Conservation (phyloP, 2,888 invertebrate species). For the Torymus tubicola region DNA sequence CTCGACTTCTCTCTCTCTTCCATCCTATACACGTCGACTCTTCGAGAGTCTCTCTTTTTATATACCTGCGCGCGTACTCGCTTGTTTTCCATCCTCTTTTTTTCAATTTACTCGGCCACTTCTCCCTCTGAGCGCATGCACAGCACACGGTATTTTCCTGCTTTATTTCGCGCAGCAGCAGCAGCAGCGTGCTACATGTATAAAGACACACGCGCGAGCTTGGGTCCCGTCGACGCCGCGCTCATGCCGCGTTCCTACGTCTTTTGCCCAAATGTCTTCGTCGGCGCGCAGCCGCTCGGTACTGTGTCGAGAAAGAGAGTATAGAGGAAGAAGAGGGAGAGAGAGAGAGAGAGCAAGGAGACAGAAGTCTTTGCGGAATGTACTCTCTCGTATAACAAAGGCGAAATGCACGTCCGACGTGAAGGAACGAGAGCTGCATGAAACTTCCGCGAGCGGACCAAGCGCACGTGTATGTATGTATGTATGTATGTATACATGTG, state of each 20-base stretch:
- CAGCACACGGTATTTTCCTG: conserved; percentile 17
- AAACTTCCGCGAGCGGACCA: conserved; percentile 32
- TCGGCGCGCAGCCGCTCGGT: not conserved
- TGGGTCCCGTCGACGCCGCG: no score
- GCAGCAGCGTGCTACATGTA: not conserved
- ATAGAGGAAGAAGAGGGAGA: not conserved
- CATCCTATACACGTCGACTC: not conserved
- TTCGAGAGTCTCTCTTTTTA: conserved; percentile 19
- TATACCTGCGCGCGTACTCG: not conserved
- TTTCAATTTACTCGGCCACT: conserved; percentile 52
- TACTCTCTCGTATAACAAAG: conserved; percentile 55
- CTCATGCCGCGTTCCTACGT: conserved; percentile 9
- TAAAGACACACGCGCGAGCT: no score
- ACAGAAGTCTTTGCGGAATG: conserved; percentile 59
- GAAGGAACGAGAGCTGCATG: conserved; percentile 45
- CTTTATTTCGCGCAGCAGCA: conserved; percentile 10
- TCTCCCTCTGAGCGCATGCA: not conserved
- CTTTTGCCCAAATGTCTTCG: conserved; percentile 45
- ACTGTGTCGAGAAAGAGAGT: not conserved
- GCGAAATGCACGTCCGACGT: conserved; percentile 53
- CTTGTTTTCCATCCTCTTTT: conserved; percentile 4
- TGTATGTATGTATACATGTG: not conserved
- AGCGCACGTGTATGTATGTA: not conserved
- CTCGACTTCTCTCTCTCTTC: conserved; percentile 2
- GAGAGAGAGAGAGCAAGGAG: conserved; percentile 49